phyloP scores from a whole-genome alignment of 2,888 invertebrate species.

The Dynastes maya region DNA sequence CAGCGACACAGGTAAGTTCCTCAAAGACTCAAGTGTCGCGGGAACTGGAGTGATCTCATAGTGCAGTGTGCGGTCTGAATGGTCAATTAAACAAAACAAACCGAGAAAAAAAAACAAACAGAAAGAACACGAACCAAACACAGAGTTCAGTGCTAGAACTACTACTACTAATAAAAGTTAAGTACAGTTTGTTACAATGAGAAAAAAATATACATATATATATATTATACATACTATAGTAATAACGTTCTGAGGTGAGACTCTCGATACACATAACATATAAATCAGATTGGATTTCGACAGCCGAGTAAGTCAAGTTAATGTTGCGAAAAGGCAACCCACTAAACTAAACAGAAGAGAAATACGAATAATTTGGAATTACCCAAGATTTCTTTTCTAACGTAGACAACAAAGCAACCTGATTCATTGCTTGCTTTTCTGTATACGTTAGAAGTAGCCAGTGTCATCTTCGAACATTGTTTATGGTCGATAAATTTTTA shows the following conservation, averaged over 20 bases:
- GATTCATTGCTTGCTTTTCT: slow-evolving; percentile 33
- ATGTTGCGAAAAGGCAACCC: background rate
- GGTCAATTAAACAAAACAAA: slow-evolving; percentile 63
- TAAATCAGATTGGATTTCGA: slow-evolving; percentile 8
- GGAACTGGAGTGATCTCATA: slow-evolving; percentile 68
- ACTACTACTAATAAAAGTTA: slow-evolving; percentile 32
- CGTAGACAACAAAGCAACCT: slow-evolving; percentile 27
- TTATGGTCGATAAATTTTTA: slow-evolving; percentile 9
- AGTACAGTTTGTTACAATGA: slow-evolving; percentile 49
- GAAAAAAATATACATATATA: slow-evolving; percentile 20
- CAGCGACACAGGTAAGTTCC: slow-evolving; percentile 59
- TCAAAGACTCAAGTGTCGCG: slow-evolving; percentile 64
- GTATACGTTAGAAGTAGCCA: slow-evolving; percentile 22
- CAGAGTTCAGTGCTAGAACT: slow-evolving; percentile 46
- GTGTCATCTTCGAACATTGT: slow-evolving; percentile 31
- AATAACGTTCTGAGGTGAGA: slow-evolving; percentile 34
- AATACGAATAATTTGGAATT: slow-evolving; percentile 1
- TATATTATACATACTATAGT: slow-evolving; percentile 17
- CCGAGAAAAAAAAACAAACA: slow-evolving; percentile 4
- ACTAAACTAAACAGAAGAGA: slow-evolving; percentile 2
- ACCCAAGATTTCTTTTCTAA: slow-evolving; percentile 23
- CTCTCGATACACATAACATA: slow-evolving; percentile 27
- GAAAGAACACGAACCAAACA: slow-evolving; percentile 11
- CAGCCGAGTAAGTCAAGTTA: background rate
- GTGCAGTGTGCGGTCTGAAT: slow-evolving; percentile 64